Evolutionary conservation across 2,888 invertebrate genomes (phyloP).

Genomic region (Troides oblongomaculatus): DNA sequence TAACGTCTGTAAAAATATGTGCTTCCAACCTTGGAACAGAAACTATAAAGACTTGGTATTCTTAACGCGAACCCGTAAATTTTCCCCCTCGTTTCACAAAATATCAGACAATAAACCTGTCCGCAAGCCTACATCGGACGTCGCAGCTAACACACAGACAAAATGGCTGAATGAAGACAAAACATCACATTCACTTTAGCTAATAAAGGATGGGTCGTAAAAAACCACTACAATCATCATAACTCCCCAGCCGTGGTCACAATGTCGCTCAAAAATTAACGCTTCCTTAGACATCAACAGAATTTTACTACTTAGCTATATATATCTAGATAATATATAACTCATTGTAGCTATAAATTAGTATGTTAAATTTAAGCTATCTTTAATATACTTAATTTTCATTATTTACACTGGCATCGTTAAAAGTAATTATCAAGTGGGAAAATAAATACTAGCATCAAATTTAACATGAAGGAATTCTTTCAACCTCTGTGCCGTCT

Average conservation of each 20-base stretch:
- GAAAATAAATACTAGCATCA: no score
- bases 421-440: no score
- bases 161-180: conserved; percentile 47
- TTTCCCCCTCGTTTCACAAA: conserved; percentile 51
- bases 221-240: conserved; percentile 78
- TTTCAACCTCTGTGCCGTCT: no score
- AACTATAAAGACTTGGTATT: conserved; percentile 18
- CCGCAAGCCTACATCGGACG: conserved; percentile 48
- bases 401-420: no score
- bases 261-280: conserved; percentile 67
- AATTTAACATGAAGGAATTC: no score
- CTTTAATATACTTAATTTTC: no score
- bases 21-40: neutral
- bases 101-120: conserved; percentile 63
- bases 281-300: conserved; percentile 33
- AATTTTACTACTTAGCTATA: conserved; percentile 16
- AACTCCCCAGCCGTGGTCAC: conserved; percentile 52
- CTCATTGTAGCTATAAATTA: no score
- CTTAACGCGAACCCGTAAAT: conserved; percentile 33
- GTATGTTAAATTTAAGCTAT: no score
- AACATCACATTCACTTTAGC: conserved; percentile 61
- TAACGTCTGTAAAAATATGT: neutral
- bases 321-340: no score
- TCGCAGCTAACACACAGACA: conserved; percentile 57
- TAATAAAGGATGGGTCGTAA: conserved; percentile 71